Percentiles rank a stretch among this genome's conserved stretches.
phyloP scores from a whole-genome alignment of 1,140 invertebrate genomes.

The Drosophila baimaii region DNA sequence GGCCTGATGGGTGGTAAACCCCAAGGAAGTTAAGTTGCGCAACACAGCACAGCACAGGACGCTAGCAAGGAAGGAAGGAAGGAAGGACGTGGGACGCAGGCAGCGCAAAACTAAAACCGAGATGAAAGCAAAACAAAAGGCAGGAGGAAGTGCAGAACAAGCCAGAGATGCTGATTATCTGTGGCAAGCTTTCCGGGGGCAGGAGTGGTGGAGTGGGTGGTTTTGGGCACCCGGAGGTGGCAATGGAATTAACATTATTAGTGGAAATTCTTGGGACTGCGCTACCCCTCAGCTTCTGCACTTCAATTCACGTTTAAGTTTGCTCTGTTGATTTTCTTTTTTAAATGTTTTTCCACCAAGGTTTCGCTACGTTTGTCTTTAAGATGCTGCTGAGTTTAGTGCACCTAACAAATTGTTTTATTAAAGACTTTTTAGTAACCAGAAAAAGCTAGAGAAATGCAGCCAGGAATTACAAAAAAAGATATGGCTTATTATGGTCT shows the following conservation, averaged over 20 bases:
- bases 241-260: conserved; percentile 83
- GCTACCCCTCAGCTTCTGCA: conserved; percentile 3
- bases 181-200: conserved; percentile 23
- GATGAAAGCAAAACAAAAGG: conserved; percentile 79
- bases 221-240: conserved; percentile 39
- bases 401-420: neutral
- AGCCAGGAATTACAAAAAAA: no score
- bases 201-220: neutral
- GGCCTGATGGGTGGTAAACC: conserved; percentile 20
- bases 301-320: conserved; percentile 58
- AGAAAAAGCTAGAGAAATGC: neutral
- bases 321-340: conserved; percentile 61
- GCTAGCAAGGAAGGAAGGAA: conserved; percentile 37
- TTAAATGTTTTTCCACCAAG: conserved; percentile 56
- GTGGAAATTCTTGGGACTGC: conserved; percentile 66
- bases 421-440: neutral
- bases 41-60: conserved; percentile 31
- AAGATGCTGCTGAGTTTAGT: neutral
- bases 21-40: conserved; percentile 48
- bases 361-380: conserved; percentile 1
- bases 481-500: conserved; percentile 7
- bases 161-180: conserved; percentile 68
- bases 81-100: conserved; percentile 54
- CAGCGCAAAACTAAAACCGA: conserved; percentile 76
- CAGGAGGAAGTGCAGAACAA: conserved; percentile 26